phyloP scores from a whole-genome alignment of 2,797 vertebrate species.

The Orestias chungarensis region DNA sequence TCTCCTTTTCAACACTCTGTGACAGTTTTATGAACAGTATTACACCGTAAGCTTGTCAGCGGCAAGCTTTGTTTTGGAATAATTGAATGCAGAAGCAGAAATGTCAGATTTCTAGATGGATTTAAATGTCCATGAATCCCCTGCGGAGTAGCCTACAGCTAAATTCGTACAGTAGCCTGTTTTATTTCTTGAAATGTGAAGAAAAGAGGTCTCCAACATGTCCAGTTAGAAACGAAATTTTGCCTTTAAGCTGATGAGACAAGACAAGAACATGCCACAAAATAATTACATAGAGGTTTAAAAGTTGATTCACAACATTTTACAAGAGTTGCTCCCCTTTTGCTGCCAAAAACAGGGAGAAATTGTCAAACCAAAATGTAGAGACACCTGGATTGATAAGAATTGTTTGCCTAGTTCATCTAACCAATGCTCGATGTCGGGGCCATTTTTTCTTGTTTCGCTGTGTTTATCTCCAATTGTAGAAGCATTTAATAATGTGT shows the following conservation, averaged over 20 bases:
- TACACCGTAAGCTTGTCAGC: conserved; percentile 10
- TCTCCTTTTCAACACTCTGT: background rate
- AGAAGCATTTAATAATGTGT: too few species aligned
- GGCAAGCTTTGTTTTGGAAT: background rate
- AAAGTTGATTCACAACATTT: too few species aligned
- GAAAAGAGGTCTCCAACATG: background rate
- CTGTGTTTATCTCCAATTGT: too few species aligned
- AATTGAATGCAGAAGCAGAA: conserved; percentile 31
- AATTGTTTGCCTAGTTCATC: background rate
- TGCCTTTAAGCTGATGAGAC: background rate
- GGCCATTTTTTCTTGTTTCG: too few species aligned
- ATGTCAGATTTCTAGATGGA: conserved; percentile 29
- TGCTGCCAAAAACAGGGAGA: background rate
- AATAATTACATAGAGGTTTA: too few species aligned
- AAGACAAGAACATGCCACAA: background rate
- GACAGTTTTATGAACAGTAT: conserved; percentile 19
- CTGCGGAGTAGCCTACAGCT: conserved; percentile 5
- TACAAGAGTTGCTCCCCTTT: background rate
- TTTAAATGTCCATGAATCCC: conserved; percentile 34
- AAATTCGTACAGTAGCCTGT: conserved; percentile 22
- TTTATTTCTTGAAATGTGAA: background rate
- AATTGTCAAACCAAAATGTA: too few species aligned
- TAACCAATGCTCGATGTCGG: background rate
- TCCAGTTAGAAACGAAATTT: too few species aligned
- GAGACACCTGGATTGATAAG: background rate